Evolutionary conservation across 92 coral and sea anemone species (phyloP), one percentile per base, ranked within the genome.

Genomic region (Zoanthus gigantus): DNA sequence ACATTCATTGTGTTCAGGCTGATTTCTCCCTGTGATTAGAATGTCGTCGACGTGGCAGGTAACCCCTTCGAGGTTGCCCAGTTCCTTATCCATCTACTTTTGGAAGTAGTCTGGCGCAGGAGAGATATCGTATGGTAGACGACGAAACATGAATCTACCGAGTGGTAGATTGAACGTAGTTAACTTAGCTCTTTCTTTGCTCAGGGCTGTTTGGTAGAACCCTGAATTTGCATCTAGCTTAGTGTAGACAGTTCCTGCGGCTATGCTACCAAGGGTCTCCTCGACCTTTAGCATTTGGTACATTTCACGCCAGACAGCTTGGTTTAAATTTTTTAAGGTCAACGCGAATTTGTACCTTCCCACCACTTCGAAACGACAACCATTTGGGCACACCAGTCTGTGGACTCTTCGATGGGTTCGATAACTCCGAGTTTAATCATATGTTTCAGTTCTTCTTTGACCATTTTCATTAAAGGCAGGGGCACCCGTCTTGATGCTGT

Each of bases 321-420:
- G 79, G 80, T 85, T 85, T 30, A 23, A 90, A 83, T 77, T 61
- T 87, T 76, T 88, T 87, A 12, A 87, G 69, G 79, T 87, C 91
- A 29, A 87, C 91, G n/a, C 92, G 86, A 42, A 90, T 82, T 47
- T 89, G 46, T 9, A 84, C 86, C 0, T 79, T 57, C 44, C 89
- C 91, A 67, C 82, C 71, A 16, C 79, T 90, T 92, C 31, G 93
- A 91, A 12, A 92, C 94, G 6, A 91, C 92, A 9, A 85, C 88
- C n/a, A 85, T 85, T 11, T 85, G 81, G 72, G 90, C 85, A 71
- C 90, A 92, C 88, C 90, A 84, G 47, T 89, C 88, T 32, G 89
- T 88, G 30, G 90, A 87, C 31, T 81, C 72, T 14, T 87, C 93
- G 28, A 83, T 89, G 65, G 84, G 79, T 56, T 73, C 92, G 52